phyloP scores from a whole-genome alignment of 1,140 invertebrate species.

The Bombus pascuorum region DNA sequence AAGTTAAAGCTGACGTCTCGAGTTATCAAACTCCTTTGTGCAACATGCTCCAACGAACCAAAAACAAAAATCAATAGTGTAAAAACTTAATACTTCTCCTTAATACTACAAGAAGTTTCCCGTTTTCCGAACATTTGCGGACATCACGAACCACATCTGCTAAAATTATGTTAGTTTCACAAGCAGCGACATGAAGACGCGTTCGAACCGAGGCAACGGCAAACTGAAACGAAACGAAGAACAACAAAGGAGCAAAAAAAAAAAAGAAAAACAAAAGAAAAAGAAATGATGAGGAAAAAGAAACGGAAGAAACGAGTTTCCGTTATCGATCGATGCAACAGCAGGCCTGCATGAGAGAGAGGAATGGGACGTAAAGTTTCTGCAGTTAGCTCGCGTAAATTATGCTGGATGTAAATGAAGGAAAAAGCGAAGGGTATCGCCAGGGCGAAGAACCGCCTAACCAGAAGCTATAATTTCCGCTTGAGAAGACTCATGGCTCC shows the following conservation, averaged over 20 bases:
- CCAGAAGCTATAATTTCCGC: neutral
- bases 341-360: neutral
- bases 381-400: neutral
- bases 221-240: neutral
- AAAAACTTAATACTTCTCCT: neutral
- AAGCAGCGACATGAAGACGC: neutral
- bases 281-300: neutral
- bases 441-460: neutral
- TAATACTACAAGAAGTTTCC: neutral
- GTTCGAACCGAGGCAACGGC: neutral
- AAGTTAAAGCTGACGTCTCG: neutral
- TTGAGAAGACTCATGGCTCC: too few relatives aligned
- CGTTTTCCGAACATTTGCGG: neutral
- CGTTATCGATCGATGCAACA: conserved; percentile 25
- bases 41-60: neutral
- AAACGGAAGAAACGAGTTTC: neutral
- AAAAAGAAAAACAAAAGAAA: too few relatives aligned
- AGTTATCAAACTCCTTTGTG: neutral
- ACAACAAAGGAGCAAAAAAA: neutral
- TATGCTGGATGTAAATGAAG: neutral
- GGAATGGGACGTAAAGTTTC: neutral
- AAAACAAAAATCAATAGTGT: neutral
- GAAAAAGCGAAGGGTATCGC: neutral
- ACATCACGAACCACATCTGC: neutral
- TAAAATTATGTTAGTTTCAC: neutral